Evolutionary conservation across 2,888 invertebrate species (phyloP).

Genomic region (Drosophila robusta): DNA sequence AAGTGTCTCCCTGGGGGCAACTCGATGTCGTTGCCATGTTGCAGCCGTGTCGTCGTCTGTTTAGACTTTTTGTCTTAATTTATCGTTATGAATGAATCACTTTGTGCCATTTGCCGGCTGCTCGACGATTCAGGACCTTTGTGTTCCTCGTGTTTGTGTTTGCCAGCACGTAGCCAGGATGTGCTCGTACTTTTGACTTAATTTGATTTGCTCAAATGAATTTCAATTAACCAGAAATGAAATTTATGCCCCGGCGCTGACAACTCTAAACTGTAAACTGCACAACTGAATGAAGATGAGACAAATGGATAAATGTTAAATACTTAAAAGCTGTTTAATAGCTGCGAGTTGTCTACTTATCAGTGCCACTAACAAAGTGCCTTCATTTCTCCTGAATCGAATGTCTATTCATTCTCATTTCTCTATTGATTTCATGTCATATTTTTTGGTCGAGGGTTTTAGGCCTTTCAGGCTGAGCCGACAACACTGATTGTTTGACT

Average conservation of each 20-base stretch:
- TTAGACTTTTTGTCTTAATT: slow-evolving; percentile 69
- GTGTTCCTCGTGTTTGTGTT: slow-evolving; percentile 34
- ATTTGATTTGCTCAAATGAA: slow-evolving; percentile 80
- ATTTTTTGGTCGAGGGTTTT: slow-evolving; percentile 13
- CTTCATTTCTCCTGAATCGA: slow-evolving; percentile 1
- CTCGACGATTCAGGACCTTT: slow-evolving; percentile 16
- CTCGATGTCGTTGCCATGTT: slow-evolving; percentile 41
- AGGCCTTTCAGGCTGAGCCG: neutral
- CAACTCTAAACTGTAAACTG: slow-evolving; percentile 44
- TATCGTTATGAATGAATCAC: slow-evolving; percentile 79
- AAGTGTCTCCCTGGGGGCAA: slow-evolving; percentile 65
- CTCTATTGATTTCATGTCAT: slow-evolving; percentile 53
- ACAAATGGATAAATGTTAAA: slow-evolving; percentile 12
- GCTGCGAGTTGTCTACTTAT: neutral
- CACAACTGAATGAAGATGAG: slow-evolving; percentile 14
- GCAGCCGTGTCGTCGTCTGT: slow-evolving; percentile 40
- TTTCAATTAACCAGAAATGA: slow-evolving; percentile 76
- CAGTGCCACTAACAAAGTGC: neutral
- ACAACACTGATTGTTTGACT: slow-evolving; percentile 63
- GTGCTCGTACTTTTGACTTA: slow-evolving; percentile 72
- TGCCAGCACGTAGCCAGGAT: slow-evolving; percentile 69
- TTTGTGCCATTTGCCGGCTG: slow-evolving; percentile 51
- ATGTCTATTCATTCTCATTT: slow-evolving; percentile 30
- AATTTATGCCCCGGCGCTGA: slow-evolving; percentile 60
- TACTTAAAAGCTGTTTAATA: neutral